phyloP scores from a whole-genome alignment of 1,140 invertebrate species.

The Antheraea pernyi region DNA sequence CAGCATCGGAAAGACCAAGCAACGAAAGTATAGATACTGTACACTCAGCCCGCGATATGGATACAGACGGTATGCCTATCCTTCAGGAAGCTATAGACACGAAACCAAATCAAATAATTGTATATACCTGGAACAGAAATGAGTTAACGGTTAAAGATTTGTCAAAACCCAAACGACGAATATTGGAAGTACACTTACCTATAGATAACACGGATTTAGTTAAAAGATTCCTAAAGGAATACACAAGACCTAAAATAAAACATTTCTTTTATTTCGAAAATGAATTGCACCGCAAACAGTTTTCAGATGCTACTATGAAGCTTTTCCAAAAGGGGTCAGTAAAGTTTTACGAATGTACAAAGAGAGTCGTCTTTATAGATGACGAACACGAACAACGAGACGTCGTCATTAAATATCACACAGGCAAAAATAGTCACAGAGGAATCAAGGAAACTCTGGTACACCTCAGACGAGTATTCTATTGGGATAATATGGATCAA shows the following conservation, averaged over 20 bases:
- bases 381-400: constrained; percentile 23
- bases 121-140: constrained; percentile 25
- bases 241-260: constrained; percentile 3
- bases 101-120: constrained; percentile 32
- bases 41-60: constrained; percentile 22
- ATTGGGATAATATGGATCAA: constrained; percentile 27
- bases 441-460: constrained; percentile 34
- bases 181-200: constrained; percentile 20
- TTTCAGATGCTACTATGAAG: neutral
- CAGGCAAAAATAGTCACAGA: constrained; percentile 37
- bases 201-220: constrained; percentile 13
- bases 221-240: constrained; percentile 17
- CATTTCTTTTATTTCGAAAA: constrained; percentile 13
- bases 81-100: too few relatives aligned
- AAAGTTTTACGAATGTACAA: constrained; percentile 8
- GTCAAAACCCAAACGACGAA: constrained; percentile 25
- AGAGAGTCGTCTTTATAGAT: constrained; percentile 12
- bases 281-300: neutral
- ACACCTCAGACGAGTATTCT: constrained; percentile 26
- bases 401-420: constrained; percentile 24
- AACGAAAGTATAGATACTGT: constrained; percentile 14
- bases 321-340: constrained; percentile 9
- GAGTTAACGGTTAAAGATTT: constrained; percentile 26
- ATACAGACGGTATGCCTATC: constrained; percentile 25
- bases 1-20: neutral